A percentile compares a stretch with the other conserved stretches of the same genome.
phyloP scores from a whole-genome alignment of 2,888 invertebrate species.

The Deladenus siricidicola region DNA sequence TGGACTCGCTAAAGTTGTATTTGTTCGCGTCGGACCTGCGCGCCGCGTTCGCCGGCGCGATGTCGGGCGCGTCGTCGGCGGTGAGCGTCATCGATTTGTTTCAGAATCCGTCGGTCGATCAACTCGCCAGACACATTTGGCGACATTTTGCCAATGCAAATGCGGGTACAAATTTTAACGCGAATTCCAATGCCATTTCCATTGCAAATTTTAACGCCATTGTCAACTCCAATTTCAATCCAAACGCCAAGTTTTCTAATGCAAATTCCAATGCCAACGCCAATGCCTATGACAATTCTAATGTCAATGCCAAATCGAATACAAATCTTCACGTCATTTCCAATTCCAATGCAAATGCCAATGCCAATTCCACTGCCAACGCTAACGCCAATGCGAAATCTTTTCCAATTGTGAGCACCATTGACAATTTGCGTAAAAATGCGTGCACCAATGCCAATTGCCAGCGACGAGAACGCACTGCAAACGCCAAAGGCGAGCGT shows the following conservation, averaged over 20 bases:
- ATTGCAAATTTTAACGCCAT: no score
- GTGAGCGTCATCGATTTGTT: conserved; percentile 33
- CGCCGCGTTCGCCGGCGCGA: background rate
- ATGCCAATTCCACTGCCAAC: no score
- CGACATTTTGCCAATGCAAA: no score
- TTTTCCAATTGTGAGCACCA: no score
- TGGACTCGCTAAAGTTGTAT: conserved; percentile 30
- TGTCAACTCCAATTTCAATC: background rate
- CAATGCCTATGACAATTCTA: background rate
- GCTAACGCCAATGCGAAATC: no score
- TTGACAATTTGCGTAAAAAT: no score
- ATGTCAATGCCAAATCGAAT: background rate
- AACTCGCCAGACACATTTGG: conserved; percentile 24
- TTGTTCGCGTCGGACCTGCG: conserved; percentile 27
- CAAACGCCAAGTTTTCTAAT: background rate
- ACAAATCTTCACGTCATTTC: background rate
- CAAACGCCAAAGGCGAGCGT: no score
- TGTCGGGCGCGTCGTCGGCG: no score
- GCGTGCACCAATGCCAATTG: no score
- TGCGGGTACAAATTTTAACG: no score
- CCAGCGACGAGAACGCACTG: background rate
- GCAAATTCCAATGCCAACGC: background rate
- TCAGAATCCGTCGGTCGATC: conserved; percentile 30
- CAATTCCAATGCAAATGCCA: background rate
- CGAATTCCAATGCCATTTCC: no score